Conservation (phyloP, 1,140 invertebrate species). For the Harpegnathos saltator region DNA sequence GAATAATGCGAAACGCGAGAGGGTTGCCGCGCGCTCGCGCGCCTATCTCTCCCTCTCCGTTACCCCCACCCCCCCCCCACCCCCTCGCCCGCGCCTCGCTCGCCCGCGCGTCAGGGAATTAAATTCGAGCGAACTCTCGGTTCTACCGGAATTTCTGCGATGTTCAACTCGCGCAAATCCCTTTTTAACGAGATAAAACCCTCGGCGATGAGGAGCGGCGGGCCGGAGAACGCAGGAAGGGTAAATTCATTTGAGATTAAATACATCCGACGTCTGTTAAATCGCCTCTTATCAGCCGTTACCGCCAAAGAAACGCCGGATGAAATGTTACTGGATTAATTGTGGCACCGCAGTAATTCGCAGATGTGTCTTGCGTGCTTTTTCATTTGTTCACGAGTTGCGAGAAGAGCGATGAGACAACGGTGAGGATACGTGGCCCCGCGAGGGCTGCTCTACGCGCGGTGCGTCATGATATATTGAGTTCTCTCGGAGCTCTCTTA, state of each 20-base stretch:
- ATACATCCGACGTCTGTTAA: slow-evolving; percentile 61
- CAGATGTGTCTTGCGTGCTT: slow-evolving; percentile 52
- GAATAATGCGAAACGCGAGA: slow-evolving; percentile 63
- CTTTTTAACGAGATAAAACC: slow-evolving; percentile 73
- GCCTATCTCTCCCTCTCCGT: too few relatives aligned
- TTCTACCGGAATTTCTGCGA: slow-evolving; percentile 62
- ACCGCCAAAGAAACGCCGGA: slow-evolving; percentile 49
- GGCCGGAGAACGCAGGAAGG: slow-evolving; percentile 45
- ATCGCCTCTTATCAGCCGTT: slow-evolving; percentile 45
- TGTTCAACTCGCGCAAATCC: slow-evolving; percentile 67
- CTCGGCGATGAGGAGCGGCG: slow-evolving; percentile 42
- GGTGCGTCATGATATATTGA: slow-evolving; percentile 36
- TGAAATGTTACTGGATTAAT: slow-evolving; percentile 62
- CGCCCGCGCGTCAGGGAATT: slow-evolving; percentile 58
- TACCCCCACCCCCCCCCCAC: too few relatives aligned
- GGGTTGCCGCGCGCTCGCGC: too few relatives aligned
- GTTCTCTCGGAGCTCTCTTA: slow-evolving; percentile 14
- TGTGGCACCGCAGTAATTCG: slow-evolving; percentile 46
- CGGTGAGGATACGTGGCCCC: slow-evolving; percentile 26
- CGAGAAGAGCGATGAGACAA: slow-evolving; percentile 53
- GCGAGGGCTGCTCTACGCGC: slow-evolving; percentile 16
- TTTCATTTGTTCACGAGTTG: slow-evolving; percentile 58
- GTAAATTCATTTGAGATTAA: slow-evolving; percentile 68
- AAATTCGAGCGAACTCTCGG: slow-evolving; percentile 70
- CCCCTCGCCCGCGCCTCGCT: neutral